Percentiles rank a stretch among this genome's conserved stretches.
phyloP scores from a whole-genome alignment of 2,113 vertebrate genomes.

The Cavia porcellus region DNA sequence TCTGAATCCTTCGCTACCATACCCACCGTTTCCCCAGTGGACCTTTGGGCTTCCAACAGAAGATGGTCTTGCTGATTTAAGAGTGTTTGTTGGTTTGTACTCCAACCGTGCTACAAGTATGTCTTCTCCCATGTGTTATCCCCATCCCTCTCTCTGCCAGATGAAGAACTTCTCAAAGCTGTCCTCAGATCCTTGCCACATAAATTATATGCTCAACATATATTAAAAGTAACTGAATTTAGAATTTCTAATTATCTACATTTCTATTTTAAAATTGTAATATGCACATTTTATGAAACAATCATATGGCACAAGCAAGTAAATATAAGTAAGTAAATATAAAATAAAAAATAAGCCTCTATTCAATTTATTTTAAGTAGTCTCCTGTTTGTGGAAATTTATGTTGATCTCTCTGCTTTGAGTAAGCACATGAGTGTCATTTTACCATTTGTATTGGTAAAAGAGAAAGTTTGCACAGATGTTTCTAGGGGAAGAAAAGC shows the following conservation, averaged over 20 bases:
- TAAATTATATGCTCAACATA: background rate
- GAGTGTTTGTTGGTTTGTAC: background rate
- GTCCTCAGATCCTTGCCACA: background rate
- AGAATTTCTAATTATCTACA: background rate
- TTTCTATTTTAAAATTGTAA: conserved; percentile 30
- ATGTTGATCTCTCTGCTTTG: background rate
- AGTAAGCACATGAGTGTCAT: background rate
- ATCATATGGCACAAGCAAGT: background rate
- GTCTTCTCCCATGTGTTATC: fast-evolving
- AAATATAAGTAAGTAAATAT: background rate
- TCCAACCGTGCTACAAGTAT: background rate
- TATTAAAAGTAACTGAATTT: background rate
- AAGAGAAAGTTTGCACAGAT: background rate
- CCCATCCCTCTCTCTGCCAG: background rate
- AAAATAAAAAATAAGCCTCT: conserved; percentile 3
- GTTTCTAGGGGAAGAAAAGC: background rate
- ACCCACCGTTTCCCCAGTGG: background rate
- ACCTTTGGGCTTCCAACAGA: background rate
- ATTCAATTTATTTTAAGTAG: background rate
- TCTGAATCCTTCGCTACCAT: background rate
- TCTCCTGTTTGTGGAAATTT: background rate
- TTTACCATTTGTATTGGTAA: background rate
- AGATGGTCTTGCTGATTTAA: background rate
- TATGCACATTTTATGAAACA: background rate
- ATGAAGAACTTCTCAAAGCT: background rate